phyloP scores from a whole-genome alignment of 1,140 invertebrate species.

The Drosophila mojavensis region DNA sequence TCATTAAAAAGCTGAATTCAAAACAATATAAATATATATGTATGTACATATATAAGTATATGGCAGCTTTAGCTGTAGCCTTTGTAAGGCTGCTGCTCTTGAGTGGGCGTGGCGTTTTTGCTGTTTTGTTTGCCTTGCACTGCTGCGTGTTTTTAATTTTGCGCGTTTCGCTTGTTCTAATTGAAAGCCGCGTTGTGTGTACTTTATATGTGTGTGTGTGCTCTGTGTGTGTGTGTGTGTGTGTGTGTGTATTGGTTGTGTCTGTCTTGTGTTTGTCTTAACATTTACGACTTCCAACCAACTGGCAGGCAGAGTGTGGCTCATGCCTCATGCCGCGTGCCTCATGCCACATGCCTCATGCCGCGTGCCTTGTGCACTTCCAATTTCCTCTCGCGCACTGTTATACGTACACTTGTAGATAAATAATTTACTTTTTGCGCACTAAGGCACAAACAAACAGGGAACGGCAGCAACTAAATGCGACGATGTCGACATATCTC shows the following conservation, averaged over 20 bases:
- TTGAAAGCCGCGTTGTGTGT: conserved; percentile 79
- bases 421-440: conserved; percentile 82
- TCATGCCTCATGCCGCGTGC: too few relatives aligned
- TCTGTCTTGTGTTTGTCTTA: conserved; percentile 75
- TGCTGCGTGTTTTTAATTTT: conserved; percentile 81
- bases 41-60: background rate
- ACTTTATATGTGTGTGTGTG: conserved; percentile 24
- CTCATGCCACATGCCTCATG: background rate
- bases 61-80: conserved; percentile 8
- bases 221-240: conserved; percentile 26
- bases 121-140: conserved; percentile 71
- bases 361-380: conserved; percentile 37
- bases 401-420: conserved; percentile 63
- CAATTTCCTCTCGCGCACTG: conserved; percentile 56
- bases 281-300: conserved; percentile 61
- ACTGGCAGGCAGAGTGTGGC: background rate
- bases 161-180: conserved; percentile 79
- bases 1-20: conserved; percentile 55
- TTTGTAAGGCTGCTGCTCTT: background rate
- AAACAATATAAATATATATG: conserved; percentile 11
- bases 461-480: conserved; percentile 49
- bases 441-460: conserved; percentile 78
- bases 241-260: conserved; percentile 23
- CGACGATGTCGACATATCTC: conserved; percentile 69
- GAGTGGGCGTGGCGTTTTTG: background rate